Base-by-base conservation (phyloP, 2,888 invertebrate species). In the Bombylius discolor region DNA sequence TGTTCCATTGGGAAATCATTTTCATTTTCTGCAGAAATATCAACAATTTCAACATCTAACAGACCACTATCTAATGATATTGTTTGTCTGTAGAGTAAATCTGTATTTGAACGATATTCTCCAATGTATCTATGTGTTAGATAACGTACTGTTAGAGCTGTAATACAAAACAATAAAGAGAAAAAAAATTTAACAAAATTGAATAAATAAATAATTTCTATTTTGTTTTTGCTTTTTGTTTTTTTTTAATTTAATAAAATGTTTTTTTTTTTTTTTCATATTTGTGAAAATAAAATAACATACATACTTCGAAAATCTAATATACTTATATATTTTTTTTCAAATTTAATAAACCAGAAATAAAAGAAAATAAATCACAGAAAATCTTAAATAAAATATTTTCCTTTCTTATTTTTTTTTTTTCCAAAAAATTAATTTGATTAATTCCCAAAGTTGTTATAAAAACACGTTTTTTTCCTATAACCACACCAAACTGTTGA, bases 21-120 rank as follows among this genome's bases (percentile, higher is more conserved):
- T 60, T 80, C 78, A 69, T 82, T 83, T 63, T 82, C 81, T 61
- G 84, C 84, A 62, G 85, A 86, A 54, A 87, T 85, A 72, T 88
- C 88, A 59, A 87, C 84, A 60, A 88, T 86, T 75, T 88, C 87
- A 59, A 88, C 80, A 69, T 87, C 86, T 60, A 87, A 76, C 33
- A 83, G 79, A 50, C 82, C 79, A 64, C 84, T 84, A 70, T 85
- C 85, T 56, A 67, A 60, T 39, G 82, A 82, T 59, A 88, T 79
- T 23, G 83, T 84, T 71, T 87, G 87, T 67, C 81, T 79, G 73
- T 88, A 88, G 51, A 87, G 77, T 58, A 87, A 78, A 79, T 88
- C 88, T 84, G 86, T 85, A 67, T 86, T 86, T 65, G 87, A 87
- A 67, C 86, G 81, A 72, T 88, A 87, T 79, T 88, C 87, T 59